phyloP scores from a whole-genome alignment of 2,113 vertebrate species.

The Thomomys bottae region DNA sequence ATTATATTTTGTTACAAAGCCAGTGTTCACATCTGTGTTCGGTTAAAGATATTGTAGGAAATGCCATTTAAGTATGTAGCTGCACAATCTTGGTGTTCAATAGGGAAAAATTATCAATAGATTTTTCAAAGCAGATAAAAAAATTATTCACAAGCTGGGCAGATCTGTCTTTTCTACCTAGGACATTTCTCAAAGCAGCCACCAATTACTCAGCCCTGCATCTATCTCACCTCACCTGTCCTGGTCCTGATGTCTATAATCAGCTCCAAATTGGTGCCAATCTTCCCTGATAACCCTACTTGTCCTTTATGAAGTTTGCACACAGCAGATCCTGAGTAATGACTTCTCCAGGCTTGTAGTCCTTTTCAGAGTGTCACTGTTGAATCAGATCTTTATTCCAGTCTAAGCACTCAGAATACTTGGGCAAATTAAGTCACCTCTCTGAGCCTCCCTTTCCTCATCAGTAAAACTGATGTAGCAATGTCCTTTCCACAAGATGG shows the following conservation, averaged over 20 bases:
- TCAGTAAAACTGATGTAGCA: background rate
- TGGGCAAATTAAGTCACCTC: background rate
- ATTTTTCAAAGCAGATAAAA: background rate
- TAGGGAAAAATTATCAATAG: background rate
- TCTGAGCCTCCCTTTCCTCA: background rate
- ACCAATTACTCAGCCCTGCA: background rate
- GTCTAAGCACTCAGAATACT: background rate
- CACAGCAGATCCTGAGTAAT: background rate
- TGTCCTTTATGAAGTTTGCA: background rate
- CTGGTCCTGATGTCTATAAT: background rate
- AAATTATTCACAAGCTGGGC: background rate
- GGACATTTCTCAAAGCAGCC: background rate
- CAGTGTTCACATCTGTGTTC: background rate
- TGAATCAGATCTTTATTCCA: background rate
- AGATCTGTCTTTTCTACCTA: background rate
- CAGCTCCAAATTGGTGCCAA: background rate
- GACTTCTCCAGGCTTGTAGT: background rate
- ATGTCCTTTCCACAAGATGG: background rate
- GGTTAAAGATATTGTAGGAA: constrained; percentile 30
- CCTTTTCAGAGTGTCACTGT: background rate
- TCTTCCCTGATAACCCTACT: background rate
- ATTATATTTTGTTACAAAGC: constrained; percentile 51
- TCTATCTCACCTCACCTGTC: background rate
- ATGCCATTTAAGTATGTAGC: constrained; percentile 50
- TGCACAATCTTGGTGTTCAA: background rate